A percentile compares a stretch with the other conserved stretches of the same genome.
These are phyloP conservation scores for Saturnia pavonia DNA, from an alignment of 2,888 invertebrate genomes.

Conservation along the genomic window DNA sequence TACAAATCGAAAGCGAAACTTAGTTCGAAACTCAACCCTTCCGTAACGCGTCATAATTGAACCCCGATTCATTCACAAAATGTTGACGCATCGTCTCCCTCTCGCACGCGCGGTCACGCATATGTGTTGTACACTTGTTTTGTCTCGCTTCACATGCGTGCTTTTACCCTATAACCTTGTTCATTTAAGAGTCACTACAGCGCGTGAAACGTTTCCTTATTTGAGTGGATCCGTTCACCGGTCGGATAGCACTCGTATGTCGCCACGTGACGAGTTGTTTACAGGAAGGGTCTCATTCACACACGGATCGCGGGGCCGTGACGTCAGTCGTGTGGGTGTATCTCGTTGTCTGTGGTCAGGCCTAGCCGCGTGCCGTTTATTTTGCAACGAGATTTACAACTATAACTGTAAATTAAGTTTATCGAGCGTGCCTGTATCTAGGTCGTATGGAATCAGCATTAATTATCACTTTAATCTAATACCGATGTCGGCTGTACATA, in stretches of 20 bases:
- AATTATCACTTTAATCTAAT: conserved; percentile 80
- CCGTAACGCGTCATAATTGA: conserved; percentile 67
- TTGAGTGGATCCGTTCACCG: conserved; percentile 30
- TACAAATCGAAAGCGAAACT: conserved; percentile 76
- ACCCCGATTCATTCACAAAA: conserved; percentile 72
- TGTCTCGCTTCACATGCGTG: conserved; percentile 64
- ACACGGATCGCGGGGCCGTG: conserved; percentile 38
- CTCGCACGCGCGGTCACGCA: conserved; percentile 62
- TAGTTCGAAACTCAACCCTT: conserved; percentile 75
- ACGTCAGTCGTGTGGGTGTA: conserved; percentile 63
- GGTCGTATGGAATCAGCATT: conserved; percentile 82
- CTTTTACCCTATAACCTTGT: conserved; percentile 48
- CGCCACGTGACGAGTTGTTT: conserved; percentile 61
- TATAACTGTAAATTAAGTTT: conserved; percentile 81
- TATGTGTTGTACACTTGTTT: conserved; percentile 59
- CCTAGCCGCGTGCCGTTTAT: conserved; percentile 72
- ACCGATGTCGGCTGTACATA: conserved; percentile 74
- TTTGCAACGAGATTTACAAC: conserved; percentile 81
- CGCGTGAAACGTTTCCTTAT: conserved; percentile 32
- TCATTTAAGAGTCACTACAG: conserved; percentile 34
- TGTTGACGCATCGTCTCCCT: conserved; percentile 62
- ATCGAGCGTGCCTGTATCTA: conserved; percentile 77
- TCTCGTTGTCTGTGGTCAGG: conserved; percentile 76
- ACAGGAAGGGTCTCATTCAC: conserved; percentile 60
- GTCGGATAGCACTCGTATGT: conserved; percentile 52